Conservation (phyloP, 2,888 invertebrate genomes). For the Oasisia sp. region DNA sequence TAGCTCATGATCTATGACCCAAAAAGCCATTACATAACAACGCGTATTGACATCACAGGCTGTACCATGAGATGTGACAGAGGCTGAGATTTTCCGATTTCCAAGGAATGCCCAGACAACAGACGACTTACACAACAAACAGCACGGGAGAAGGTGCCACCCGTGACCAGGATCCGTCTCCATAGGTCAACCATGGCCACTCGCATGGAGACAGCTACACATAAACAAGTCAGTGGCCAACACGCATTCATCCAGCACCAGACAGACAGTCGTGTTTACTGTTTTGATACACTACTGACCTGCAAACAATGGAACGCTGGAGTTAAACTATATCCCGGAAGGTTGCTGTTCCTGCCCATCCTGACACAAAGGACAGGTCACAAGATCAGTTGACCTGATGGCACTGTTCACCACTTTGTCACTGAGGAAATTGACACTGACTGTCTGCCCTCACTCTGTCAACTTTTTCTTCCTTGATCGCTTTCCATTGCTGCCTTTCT, state of each 20-base stretch:
- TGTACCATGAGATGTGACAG: conserved; percentile 22
- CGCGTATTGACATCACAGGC: conserved; percentile 22
- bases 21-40: conserved; percentile 23
- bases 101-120: conserved; percentile 21
- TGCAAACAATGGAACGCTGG: conserved; percentile 22
- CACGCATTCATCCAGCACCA: conserved; percentile 10
- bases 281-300: conserved; percentile 25
- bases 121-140: conserved; percentile 20
- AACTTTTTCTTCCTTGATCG: background rate
- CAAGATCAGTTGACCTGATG: background rate
- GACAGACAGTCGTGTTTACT: conserved; percentile 26
- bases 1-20: background rate
- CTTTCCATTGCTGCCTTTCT: background rate
- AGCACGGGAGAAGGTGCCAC: conserved; percentile 22
- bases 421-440: conserved; percentile 1
- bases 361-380: conserved; percentile 13
- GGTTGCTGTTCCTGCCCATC: background rate
- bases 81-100: conserved; percentile 21
- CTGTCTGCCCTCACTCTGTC: background rate
- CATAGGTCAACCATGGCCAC: conserved; percentile 24
- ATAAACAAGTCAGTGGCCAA: conserved; percentile 24
- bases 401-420: conserved; percentile 3
- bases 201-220: conserved; percentile 21
- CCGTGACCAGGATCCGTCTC: conserved; percentile 22
- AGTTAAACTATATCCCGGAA: conserved; percentile 22